Conservation (phyloP, 2,888 invertebrate genomes). For the Frankliniella fusca region DNA sequence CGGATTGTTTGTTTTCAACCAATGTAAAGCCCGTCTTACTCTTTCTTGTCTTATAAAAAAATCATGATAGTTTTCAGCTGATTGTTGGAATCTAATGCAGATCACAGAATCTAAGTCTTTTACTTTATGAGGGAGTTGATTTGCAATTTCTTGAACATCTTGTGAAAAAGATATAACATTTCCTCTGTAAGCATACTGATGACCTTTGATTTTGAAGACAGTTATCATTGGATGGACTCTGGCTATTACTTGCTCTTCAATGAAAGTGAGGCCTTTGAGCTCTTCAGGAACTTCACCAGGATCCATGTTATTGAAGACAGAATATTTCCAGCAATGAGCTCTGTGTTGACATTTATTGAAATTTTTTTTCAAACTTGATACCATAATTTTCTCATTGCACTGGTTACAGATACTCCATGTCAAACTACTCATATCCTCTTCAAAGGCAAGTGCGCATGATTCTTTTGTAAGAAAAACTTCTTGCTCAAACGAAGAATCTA, state of each 20-base stretch:
- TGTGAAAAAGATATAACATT: too few relatives aligned
- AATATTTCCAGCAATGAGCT: neutral
- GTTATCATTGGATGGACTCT: too few relatives aligned
- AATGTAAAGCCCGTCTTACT: neutral
- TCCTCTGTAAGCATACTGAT: too few relatives aligned
- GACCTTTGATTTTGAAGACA: too few relatives aligned
- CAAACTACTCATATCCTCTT: neutral
- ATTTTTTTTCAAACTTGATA: neutral
- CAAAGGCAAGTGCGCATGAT: neutral
- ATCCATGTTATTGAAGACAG: neutral
- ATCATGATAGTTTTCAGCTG: neutral
- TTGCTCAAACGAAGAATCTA: neutral
- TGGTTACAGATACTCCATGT: neutral
- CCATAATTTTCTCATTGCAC: neutral
- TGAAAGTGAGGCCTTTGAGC: too few relatives aligned
- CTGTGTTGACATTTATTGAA: neutral
- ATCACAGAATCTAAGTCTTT: neutral
- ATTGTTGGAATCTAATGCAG: neutral
- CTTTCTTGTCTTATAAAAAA: neutral
- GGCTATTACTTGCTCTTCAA: too few relatives aligned
- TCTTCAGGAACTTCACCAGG: too few relatives aligned
- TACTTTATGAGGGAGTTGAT: too few relatives aligned
- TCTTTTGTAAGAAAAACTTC: neutral
- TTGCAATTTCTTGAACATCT: too few relatives aligned
- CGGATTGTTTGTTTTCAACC: conserved; percentile 9